Percentiles rank a stretch among this genome's conserved stretches.
Conservation (phyloP, 2,113 vertebrate genomes). For the Alligator sinensis region DNA sequence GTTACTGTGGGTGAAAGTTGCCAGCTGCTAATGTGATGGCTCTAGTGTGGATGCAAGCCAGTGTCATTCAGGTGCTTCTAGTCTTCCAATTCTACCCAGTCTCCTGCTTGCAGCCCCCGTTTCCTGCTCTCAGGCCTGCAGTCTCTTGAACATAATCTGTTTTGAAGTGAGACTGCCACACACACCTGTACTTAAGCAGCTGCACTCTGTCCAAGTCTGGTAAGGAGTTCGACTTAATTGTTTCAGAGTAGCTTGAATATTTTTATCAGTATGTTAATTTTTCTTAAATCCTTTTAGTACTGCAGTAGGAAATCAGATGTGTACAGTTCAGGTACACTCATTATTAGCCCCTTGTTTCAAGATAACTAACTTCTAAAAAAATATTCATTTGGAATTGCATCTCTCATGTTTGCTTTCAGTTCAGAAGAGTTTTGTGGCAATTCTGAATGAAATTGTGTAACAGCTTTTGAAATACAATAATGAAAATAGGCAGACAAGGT, state of each 20-base stretch:
- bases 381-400: neutral
- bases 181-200: neutral
- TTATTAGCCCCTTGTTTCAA: neutral
- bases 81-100: neutral
- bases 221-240: slow-evolving; percentile 18
- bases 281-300: neutral
- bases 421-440: neutral
- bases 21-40: neutral
- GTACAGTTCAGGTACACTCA: neutral
- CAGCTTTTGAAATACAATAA: neutral
- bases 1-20: neutral
- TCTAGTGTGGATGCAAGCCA: neutral
- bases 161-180: neutral
- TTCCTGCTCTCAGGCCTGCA: neutral
- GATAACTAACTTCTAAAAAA: neutral
- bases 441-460: neutral
- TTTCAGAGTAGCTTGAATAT: slow-evolving; percentile 24
- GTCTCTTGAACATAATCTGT: neutral
- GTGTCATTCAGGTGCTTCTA: neutral
- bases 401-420: neutral
- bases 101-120: neutral
- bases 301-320: neutral
- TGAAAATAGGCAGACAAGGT: neutral
- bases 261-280: neutral
- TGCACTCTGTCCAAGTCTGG: neutral